Evolutionary conservation across 2,113 vertebrate species (phyloP).

Genomic region (Nerophis ophidion): DNA sequence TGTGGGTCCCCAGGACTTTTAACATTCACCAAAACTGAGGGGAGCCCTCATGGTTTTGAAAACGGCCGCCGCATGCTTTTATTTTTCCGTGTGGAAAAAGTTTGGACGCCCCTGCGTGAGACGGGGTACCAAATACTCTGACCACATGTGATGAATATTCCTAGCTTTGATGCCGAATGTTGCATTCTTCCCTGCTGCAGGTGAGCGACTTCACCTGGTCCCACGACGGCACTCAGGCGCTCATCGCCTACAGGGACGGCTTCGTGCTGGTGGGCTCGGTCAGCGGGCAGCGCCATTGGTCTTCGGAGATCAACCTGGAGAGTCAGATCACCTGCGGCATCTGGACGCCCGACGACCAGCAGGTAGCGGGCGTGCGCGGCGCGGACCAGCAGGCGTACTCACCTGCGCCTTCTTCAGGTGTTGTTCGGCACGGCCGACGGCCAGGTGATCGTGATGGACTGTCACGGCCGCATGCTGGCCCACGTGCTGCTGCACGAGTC

Average conservation of each 20-base stretch:
- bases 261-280: slow-evolving; percentile 97
- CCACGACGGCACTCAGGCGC: slow-evolving; percentile 95
- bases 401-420: slow-evolving; percentile 71
- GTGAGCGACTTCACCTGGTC: slow-evolving; percentile 99
- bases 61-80: too few relatives aligned
- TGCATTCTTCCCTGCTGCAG: slow-evolving; percentile 52
- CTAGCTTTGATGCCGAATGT: background rate
- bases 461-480: slow-evolving; percentile 95
- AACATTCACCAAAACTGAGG: too few relatives aligned
- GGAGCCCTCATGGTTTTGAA: too few relatives aligned
- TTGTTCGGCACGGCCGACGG: slow-evolving; percentile 97
- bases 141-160: too few relatives aligned
- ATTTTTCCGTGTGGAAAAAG: too few relatives aligned
- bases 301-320: slow-evolving; percentile 98
- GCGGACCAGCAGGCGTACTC: too few relatives aligned
- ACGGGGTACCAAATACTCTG: too few relatives aligned
- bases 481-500: slow-evolving; percentile 93
- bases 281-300: slow-evolving; percentile 98
- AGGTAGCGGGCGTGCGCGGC: slow-evolving; percentile 70
- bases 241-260: slow-evolving; percentile 96
- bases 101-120: too few relatives aligned
- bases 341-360: slow-evolving; percentile 98
- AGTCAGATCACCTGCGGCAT: slow-evolving; percentile 98
- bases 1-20: too few relatives aligned
- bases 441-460: slow-evolving; percentile 99